Conservation (phyloP, 2,797 vertebrate genomes). For the Aotus griseimembra region DNA sequence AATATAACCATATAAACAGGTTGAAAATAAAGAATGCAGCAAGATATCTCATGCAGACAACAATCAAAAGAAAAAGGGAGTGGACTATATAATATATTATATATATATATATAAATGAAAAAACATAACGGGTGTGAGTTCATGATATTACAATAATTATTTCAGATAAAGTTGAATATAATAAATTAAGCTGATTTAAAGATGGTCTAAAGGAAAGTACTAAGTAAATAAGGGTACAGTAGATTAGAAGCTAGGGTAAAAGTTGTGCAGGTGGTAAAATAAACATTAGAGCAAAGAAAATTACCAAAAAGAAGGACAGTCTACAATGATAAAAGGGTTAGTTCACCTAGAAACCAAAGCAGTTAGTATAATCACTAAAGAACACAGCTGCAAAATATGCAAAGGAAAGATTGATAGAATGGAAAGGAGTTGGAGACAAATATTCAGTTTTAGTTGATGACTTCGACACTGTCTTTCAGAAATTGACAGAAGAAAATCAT, state of each 20-base stretch:
- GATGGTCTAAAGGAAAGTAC: neutral
- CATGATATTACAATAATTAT: neutral
- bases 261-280: neutral
- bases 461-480: neutral
- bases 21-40: neutral
- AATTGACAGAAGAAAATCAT: neutral
- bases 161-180: slow-evolving; percentile 38
- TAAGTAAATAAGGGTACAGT: neutral
- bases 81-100: neutral
- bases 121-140: neutral
- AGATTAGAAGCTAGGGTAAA: neutral
- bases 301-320: neutral
- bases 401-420: neutral
- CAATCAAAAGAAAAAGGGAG: neutral
- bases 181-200: neutral
- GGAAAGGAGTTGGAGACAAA: neutral
- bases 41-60: neutral
- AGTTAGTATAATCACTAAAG: neutral
- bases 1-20: neutral
- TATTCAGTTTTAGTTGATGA: neutral
- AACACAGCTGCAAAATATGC: neutral
- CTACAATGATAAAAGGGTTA: neutral
- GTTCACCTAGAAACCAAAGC: neutral
- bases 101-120: neutral
- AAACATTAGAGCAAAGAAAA: neutral